Percentiles rank a stretch among this genome's conserved stretches.
phyloP scores from a whole-genome alignment of 2,113 vertebrate genomes.

The Cichladusa arquata region DNA sequence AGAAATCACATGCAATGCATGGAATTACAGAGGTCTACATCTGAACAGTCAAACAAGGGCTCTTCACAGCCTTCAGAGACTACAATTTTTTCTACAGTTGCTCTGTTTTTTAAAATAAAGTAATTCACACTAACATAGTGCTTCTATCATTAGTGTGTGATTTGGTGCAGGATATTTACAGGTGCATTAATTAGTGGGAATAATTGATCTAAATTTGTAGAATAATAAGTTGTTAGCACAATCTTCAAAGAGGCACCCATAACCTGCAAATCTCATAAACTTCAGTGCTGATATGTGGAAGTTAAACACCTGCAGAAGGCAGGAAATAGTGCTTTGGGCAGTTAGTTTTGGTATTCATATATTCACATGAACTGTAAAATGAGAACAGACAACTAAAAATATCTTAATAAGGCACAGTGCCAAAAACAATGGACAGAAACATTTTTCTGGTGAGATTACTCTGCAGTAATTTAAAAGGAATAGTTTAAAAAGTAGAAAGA shows the following conservation, averaged over 20 bases:
- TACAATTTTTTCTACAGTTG: not conserved
- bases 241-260: not conserved
- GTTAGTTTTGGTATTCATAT: not conserved
- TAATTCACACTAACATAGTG: not conserved
- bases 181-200: not conserved
- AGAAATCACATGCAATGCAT: not conserved
- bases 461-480: conserved; percentile 43
- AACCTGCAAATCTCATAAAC: not conserved
- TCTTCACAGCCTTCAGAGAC: not conserved
- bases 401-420: not conserved
- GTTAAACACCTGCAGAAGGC: conserved; percentile 1
- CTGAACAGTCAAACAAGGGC: not conserved
- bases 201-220: not conserved
- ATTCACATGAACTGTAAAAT: conserved; percentile 14
- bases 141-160: not conserved
- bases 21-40: not conserved
- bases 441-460: conserved; percentile 32
- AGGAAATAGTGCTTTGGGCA: not conserved
- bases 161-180: not conserved
- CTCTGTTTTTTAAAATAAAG: not conserved
- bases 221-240: not conserved
- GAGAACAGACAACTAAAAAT: conserved; percentile 6
- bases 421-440: conserved; percentile 34
- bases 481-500: conserved; percentile 7
- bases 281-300: not conserved